Conservation (phyloP, 2,888 invertebrate species). For the Geophilus truncorum region DNA sequence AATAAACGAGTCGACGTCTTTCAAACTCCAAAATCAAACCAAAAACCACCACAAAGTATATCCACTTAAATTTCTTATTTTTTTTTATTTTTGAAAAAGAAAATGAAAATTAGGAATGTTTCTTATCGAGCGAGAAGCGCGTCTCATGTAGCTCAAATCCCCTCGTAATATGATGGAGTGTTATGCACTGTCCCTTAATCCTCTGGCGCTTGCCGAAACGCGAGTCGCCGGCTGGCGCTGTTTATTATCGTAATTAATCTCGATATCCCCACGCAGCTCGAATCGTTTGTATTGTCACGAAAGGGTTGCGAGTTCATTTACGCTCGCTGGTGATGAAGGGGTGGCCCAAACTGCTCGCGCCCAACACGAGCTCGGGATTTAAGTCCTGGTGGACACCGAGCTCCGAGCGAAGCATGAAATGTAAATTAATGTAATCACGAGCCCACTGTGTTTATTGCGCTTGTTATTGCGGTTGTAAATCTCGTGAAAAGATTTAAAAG, state of each 20-base stretch:
- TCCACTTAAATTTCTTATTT: too few relatives aligned
- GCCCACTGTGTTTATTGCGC: not conserved
- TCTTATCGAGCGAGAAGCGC: not conserved
- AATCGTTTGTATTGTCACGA: not conserved
- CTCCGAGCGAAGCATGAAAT: not conserved
- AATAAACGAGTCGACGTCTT: conserved; percentile 34
- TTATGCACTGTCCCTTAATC: not conserved
- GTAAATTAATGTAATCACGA: conserved; percentile 4
- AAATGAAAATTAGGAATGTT: too few relatives aligned
- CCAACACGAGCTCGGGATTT: not conserved
- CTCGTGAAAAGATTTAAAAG: not conserved
- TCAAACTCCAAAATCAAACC: conserved; percentile 36
- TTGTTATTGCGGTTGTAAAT: not conserved
- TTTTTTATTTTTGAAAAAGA: too few relatives aligned
- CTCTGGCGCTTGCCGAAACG: not conserved
- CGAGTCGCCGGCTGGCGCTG: not conserved
- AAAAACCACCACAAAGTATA: not conserved
- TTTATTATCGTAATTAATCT: conserved; percentile 1
- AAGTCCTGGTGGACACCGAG: not conserved
- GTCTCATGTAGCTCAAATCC: not conserved
- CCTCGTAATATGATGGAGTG: not conserved
- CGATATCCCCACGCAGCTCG: not conserved
- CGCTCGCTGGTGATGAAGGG: not conserved
- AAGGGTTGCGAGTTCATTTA: not conserved
- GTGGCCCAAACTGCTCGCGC: not conserved